Evolutionary conservation across 2,888 invertebrate genomes (phyloP), one percentile per base, ranked within the genome.

Genomic region (Dynastes grantii): DNA sequence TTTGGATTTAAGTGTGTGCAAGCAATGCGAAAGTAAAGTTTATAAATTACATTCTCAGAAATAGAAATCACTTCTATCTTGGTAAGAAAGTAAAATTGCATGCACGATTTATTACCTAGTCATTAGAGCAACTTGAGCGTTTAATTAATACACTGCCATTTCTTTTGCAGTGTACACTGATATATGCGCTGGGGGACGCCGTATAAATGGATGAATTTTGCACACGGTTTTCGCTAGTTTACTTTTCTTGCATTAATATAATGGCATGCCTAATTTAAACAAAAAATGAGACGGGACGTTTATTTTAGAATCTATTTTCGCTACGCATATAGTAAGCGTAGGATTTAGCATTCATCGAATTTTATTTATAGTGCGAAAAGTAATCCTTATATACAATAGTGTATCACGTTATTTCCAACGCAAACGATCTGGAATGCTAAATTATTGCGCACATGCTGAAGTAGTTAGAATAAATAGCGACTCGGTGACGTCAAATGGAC

Each of bases 191-290:
- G 2, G 11, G 2, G 2, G 45, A 45, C 8, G 8, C 9, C 16
- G 9, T 65, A 65, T 16, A 40, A 16, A 68, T 68, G 68, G 22
- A 58, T 68, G 22, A 68, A 51, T 68, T 68, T 68, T 68, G 68
- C 51, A 29, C 68, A 68, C 68, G 68, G 45, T 67, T 40, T 40
- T 32, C 45, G 37, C 8, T 37, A 29, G 63, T 32, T 32, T 63
- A 51, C 11, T 51, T 11, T 53, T 68, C 22, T n/a, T 13, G 13
- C 11, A 51, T 68, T 68, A 67, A 67, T 67, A 67, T 64, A 58
- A 16, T 22, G 16, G 29, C 37, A 64, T 37, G 40, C 11, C 65
- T 68, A 68, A 68, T 51, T 68, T 68, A 51, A 6, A 51, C 27
- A 68, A 68, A 27, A 32, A 32, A 32, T 32, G 13, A 32, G 63